These are phyloP conservation scores for Ctenochaetus hawaiiensis DNA, from an alignment of 2,797 vertebrate genomes.

Conservation along the genomic window DNA sequence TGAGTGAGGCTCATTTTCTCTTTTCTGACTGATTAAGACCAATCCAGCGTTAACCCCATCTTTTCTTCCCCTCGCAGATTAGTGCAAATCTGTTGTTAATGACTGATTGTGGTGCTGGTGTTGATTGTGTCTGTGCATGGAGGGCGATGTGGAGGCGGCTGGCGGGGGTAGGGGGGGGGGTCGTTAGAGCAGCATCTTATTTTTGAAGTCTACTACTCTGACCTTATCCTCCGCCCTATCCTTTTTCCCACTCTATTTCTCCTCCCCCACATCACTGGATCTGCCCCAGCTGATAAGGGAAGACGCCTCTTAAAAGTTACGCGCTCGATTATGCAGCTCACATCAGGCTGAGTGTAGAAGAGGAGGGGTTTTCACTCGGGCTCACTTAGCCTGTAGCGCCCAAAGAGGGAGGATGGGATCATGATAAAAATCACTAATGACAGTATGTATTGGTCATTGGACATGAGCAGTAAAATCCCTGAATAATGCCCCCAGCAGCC, in stretches of 20 bases:
- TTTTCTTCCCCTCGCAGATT: slow-evolving; percentile 67
- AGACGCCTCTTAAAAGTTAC: slow-evolving; percentile 45
- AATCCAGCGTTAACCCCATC: slow-evolving; percentile 73
- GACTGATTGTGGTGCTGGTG: slow-evolving; percentile 48
- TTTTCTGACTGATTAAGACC: slow-evolving; percentile 72
- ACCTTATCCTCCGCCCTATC: slow-evolving; percentile 19
- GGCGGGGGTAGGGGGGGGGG: neutral
- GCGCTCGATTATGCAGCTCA: slow-evolving; percentile 56
- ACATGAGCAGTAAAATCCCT: slow-evolving; percentile 35
- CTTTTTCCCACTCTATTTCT: neutral
- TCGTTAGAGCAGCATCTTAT: slow-evolving; percentile 49
- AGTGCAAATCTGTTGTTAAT: slow-evolving; percentile 72
- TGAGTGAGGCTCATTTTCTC: slow-evolving; percentile 49
- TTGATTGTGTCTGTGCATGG: slow-evolving; percentile 35
- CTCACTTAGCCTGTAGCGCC: slow-evolving; percentile 28
- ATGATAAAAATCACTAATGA: slow-evolving; percentile 65
- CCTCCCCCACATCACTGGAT: slow-evolving; percentile 33
- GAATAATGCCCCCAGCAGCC: slow-evolving; percentile 43
- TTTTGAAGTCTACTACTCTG: slow-evolving; percentile 54
- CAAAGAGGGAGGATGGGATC: slow-evolving; percentile 47
- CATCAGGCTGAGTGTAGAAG: slow-evolving; percentile 35
- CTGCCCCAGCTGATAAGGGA: slow-evolving; percentile 30
- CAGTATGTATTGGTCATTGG: slow-evolving; percentile 38
- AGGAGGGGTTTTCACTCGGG: slow-evolving; percentile 45
- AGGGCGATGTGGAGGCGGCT: slow-evolving; percentile 2